These are phyloP conservation scores for Julus scandinavius DNA, from an alignment of 2,888 invertebrate species.

Conservation along the genomic window DNA sequence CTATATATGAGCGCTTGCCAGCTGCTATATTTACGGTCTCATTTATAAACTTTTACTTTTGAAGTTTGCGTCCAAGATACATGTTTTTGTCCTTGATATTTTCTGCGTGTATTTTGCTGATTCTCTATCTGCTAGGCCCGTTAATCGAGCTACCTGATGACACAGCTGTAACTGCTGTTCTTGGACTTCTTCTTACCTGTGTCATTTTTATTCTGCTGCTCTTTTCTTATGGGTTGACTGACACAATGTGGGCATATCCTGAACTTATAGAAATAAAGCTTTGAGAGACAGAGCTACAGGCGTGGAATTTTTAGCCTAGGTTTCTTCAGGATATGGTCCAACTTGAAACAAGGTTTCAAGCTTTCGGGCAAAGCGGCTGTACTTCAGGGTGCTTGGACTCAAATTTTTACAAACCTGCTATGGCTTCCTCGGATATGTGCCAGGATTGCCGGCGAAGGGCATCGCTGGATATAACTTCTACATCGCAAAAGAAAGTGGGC, in stretches of 20 bases:
- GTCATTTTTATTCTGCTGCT: constrained; percentile 47
- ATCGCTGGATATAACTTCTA: neutral
- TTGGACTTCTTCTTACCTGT: constrained; percentile 46
- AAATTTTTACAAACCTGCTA: neutral
- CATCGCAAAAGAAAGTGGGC: constrained; percentile 18
- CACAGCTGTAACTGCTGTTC: constrained; percentile 47
- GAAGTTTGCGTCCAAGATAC: neutral
- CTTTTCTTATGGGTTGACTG: constrained; percentile 31
- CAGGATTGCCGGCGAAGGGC: constrained; percentile 19
- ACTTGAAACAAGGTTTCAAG: neutral
- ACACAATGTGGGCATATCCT: constrained; percentile 34
- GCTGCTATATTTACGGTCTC: neutral
- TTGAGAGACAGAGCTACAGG: neutral
- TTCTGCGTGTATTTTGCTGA: constrained; percentile 49
- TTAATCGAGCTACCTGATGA: constrained; percentile 46
- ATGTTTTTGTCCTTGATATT: constrained; percentile 51
- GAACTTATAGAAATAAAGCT: constrained; percentile 34
- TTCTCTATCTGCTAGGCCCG: constrained; percentile 47
- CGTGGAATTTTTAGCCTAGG: neutral
- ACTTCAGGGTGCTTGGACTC: neutral
- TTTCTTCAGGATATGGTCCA: constrained; percentile 31
- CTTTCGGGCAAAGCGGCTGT: neutral
- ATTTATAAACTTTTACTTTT: neutral
- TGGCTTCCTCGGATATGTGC: constrained; percentile 5
- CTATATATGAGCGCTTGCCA: neutral